Conservation (phyloP, 2,888 invertebrate genomes). For the Sylvicola cinctus region DNA sequence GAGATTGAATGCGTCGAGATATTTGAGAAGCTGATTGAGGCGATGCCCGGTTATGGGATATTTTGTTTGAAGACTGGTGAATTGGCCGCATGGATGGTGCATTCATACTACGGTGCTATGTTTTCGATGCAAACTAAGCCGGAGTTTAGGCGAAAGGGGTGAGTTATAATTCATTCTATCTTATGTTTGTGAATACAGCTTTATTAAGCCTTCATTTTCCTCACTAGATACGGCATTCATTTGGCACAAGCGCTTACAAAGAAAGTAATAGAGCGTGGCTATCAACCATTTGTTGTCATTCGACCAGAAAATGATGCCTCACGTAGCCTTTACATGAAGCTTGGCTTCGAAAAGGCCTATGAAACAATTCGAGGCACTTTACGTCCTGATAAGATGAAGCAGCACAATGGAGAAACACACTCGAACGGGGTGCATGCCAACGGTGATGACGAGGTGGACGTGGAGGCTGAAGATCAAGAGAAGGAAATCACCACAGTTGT, state of each 20-base stretch:
- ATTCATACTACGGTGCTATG: conserved; percentile 80
- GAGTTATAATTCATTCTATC: not conserved
- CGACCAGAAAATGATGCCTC: conserved; percentile 74
- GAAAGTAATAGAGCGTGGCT: conserved; percentile 48
- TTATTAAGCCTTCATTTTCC: conserved; percentile 8
- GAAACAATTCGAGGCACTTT: conserved; percentile 63
- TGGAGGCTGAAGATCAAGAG: conserved; percentile 7
- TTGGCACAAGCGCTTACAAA: conserved; percentile 45
- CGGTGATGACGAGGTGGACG: conserved; percentile 11
- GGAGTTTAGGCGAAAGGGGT: conserved; percentile 49
- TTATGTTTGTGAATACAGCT: not conserved
- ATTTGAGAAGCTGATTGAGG: conserved; percentile 57
- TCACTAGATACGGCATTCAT: conserved; percentile 47
- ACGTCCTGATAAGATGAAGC: conserved; percentile 26
- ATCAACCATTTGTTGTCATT: conserved; percentile 71
- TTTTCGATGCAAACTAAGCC: conserved; percentile 78
- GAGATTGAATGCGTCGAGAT: conserved; percentile 72
- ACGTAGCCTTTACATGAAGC: conserved; percentile 59
- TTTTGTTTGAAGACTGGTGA: conserved; percentile 43
- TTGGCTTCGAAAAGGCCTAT: conserved; percentile 62
- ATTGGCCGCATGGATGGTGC: conserved; percentile 78
- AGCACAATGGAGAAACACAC: not conserved
- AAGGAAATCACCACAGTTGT: too few relatives aligned
- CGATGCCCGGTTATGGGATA: conserved; percentile 62
- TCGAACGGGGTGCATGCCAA: conserved; percentile 5